phyloP scores from a whole-genome alignment of 2,113 vertebrate species.

The Vulpes lagopus region DNA sequence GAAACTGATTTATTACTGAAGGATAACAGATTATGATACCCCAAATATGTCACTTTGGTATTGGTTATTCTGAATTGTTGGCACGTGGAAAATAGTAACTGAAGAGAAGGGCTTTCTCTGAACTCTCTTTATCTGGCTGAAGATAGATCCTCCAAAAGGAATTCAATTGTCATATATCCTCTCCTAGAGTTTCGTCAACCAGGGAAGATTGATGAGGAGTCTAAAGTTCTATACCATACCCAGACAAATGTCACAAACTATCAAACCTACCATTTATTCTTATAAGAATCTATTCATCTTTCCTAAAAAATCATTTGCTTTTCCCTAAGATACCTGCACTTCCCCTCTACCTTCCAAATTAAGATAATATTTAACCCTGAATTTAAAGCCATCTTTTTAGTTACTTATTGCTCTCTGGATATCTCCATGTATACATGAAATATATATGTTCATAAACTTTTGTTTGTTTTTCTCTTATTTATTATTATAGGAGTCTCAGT shows the following conservation, averaged over 20 bases:
- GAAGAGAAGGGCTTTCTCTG: not conserved
- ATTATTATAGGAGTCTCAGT: not conserved
- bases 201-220: not conserved
- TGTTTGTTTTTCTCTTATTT: not conserved
- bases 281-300: not conserved
- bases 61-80: not conserved
- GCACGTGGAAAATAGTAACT: not conserved
- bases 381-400: not conserved
- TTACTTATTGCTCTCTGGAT: not conserved
- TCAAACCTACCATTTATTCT: not conserved
- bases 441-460: not conserved
- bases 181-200: not conserved
- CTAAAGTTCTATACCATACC: not conserved
- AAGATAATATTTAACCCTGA: not conserved
- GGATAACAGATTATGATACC: not conserved
- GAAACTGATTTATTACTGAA: not conserved
- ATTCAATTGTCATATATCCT: not conserved
- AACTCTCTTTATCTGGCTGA: not conserved
- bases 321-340: not conserved
- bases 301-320: not conserved
- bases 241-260: not conserved
- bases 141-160: not conserved
- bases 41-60: not conserved
- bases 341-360: not conserved
- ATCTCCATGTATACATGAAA: not conserved